These are phyloP conservation scores for Platynereis dumerilii DNA, from an alignment of 2,888 invertebrate species.

Conservation along the genomic window DNA sequence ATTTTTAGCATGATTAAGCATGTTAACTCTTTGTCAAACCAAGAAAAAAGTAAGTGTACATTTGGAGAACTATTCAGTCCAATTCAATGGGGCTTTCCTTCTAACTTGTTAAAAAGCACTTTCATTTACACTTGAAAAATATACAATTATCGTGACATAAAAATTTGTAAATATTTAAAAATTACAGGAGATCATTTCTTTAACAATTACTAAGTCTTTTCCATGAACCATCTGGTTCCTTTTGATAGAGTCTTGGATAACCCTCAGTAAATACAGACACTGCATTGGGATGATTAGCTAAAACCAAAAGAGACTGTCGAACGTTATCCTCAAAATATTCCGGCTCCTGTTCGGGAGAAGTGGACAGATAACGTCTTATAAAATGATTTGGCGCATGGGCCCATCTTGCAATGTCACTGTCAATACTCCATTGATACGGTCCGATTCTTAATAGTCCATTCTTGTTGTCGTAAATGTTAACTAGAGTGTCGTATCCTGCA, in stretches of 20 bases:
- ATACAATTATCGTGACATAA: no score
- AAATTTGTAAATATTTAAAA: no score
- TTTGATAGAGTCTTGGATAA: neutral
- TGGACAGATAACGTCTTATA: neutral
- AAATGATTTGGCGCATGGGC: neutral
- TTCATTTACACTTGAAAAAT: no score
- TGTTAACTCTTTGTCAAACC: no score
- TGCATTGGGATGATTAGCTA: neutral
- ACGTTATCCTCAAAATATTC: neutral
- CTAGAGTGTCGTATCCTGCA: neutral
- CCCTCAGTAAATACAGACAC: neutral
- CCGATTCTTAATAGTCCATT: slow-evolving; percentile 1
- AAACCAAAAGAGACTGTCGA: neutral
- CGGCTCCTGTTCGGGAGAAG: slow-evolving; percentile 7
- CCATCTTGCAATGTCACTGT: neutral
- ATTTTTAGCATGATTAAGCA: no score
- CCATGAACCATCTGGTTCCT: neutral
- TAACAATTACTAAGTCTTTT: no score
- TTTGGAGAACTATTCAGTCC: no score
- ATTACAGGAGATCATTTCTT: no score
- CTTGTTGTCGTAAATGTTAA: neutral
- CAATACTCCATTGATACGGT: neutral
- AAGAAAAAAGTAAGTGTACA: no score
- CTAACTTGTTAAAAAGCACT: no score
- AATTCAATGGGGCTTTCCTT: no score